Base-by-base conservation (phyloP, 2,113 vertebrate species). In the Paradoxurus hermaphroditus region DNA sequence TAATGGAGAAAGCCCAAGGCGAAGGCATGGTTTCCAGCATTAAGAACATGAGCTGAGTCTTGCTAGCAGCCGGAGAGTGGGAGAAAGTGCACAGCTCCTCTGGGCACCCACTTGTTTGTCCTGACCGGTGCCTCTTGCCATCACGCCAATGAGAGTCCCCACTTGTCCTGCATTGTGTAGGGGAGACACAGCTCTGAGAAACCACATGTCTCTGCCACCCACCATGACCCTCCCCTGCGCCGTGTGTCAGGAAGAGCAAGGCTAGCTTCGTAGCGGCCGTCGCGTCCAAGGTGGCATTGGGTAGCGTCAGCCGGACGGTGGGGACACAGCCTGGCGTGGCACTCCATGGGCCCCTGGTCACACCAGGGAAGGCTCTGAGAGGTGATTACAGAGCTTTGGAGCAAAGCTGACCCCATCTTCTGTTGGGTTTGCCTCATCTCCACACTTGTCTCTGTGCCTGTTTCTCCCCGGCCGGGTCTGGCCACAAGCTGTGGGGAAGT, bases 1-100 rank as follows among this genome's bases (percentile, higher is more conserved):
- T 89, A 31, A 91, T 75, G 86, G 96, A 96, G 95, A 86, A 91
- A 95, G 34, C 44, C 86, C 87, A 82, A 89, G 83, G 91, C 70
- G 86, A 91, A 73, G 73, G 85, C 29, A 9, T 27, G 78, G 82
- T 86, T 95, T 92, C 86, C 97, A 89, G 92, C 39, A 36, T 49
- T 23, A 41, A 79, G 59, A 72, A n/a, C 82, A 82, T 44, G 29
- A 53, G 67, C 23, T 1, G 0, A 12, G 62, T 63, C 70, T 83
- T 82, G 29, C 39, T 82, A 44, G 59, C 0, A 5, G 84, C 34
- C 59, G 72, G 53, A 90, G 16, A 12, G 75, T 19, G 73, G 90
- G 77, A 23, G 65, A 44, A 56, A 84, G 27, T 31, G 51, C 82
- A 86, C 83, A 79, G 53, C 46, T 41, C 79, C n/a, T n/a, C 25